Base-by-base conservation (phyloP, 2,113 vertebrate species). In the Siphamia tubifer region DNA sequence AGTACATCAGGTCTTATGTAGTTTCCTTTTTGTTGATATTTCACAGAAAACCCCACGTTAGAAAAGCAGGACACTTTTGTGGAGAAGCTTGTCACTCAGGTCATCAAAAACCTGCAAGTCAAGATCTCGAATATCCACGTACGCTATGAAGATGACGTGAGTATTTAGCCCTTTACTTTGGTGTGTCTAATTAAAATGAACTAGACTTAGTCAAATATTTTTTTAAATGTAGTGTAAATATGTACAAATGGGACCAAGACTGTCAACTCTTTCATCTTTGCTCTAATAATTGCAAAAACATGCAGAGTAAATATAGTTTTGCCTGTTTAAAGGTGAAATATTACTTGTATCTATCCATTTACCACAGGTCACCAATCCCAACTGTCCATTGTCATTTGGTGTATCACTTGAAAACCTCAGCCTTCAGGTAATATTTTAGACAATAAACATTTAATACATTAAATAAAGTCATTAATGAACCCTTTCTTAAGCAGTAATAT, bases 91-190 rank as follows among this genome's bases (percentile, higher is more conserved):
- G 87, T 97, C 57, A 98, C 97, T 77, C 98, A 99, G 86, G 95
- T 99, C 70, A 98, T 99, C 81, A 98, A 97, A 92, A 99, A 99
- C 91, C 93, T 99, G 75, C 96, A 99, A 77, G 90, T 99, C 84
- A 97, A 97, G 89, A 98, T 99, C 86, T 96, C 96, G 55, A 97
- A 94, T 75, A 98, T 99, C 71, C 98, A 99, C 44, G 62, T 99
- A 79, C 95, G 97, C 56, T 99, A 98, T 79, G 98, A 99, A 83
- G 98, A 99, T 89, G 91, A 97, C 81, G 97, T 99, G 90, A 98
- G 98, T 98, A 83, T 61, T 88, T 67, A 32, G 64, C 4, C 51
- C 23, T n/a, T 38, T 55, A 28, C 17, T 12, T 5, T 48, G 4
- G 11, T 30, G 3, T 31, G 2, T 36, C 23, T 4, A n/a, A 40